Percentiles rank a stretch among this genome's conserved stretches.
These are phyloP conservation scores for Xylophagus ater DNA, from an alignment of 2,888 invertebrate species.

Conservation along the genomic window DNA sequence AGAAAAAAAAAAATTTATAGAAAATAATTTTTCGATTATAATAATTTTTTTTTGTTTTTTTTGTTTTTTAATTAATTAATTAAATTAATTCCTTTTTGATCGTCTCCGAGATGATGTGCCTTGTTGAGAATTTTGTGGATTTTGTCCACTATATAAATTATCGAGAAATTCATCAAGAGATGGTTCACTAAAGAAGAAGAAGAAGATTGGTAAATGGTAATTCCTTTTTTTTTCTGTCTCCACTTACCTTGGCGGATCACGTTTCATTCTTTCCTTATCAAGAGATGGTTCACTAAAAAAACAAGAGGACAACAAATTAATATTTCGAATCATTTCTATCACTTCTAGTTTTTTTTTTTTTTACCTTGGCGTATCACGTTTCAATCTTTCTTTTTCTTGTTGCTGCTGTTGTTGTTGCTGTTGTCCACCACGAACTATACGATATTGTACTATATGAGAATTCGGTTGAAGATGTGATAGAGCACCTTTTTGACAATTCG, in stretches of 20 bases:
- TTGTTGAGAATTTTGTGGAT: constrained; percentile 29
- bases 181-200: constrained; percentile 32
- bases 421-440: constrained; percentile 38
- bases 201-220: too few species aligned
- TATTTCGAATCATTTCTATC: too few species aligned
- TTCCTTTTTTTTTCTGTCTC: too few species aligned
- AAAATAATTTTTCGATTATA: too few species aligned
- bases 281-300: too few species aligned
- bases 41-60: too few species aligned
- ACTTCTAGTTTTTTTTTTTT: too few species aligned
- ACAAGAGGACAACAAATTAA: too few species aligned
- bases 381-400: constrained; percentile 20
- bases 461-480: constrained; percentile 70
- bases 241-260: constrained; percentile 23
- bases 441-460: constrained; percentile 74
- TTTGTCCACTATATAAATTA: constrained; percentile 38
- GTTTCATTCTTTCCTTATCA: constrained; percentile 23
- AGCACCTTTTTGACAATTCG: constrained; percentile 64
- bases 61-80: too few species aligned
- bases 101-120: constrained; percentile 31
- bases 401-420: constrained; percentile 34
- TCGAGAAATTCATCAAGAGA: constrained; percentile 37
- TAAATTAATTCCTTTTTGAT: constrained; percentile 34
- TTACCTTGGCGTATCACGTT: too few species aligned
- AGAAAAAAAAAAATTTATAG: too few species aligned